phyloP scores from a whole-genome alignment of 2,797 vertebrate genomes.

The Urophycis tenuis region DNA sequence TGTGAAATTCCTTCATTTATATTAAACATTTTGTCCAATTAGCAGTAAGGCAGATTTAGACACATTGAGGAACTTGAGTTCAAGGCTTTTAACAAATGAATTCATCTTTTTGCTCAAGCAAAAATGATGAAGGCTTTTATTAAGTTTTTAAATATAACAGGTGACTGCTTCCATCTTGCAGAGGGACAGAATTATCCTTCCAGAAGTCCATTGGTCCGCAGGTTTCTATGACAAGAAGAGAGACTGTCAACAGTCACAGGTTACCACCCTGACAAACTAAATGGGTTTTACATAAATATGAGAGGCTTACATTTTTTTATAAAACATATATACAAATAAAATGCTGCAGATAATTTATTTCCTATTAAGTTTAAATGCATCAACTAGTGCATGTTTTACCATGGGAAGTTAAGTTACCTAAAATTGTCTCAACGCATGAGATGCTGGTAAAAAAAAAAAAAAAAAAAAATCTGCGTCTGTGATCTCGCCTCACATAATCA shows the following conservation, averaged over 20 bases:
- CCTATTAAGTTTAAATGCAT: too few relatives aligned
- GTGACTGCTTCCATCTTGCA: too few relatives aligned
- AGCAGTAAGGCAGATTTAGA: background rate
- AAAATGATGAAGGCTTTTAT: background rate
- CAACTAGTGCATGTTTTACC: background rate
- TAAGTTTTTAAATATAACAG: too few relatives aligned
- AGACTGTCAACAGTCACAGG: background rate
- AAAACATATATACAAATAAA: background rate
- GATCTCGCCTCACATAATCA: background rate
- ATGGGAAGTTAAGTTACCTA: background rate
- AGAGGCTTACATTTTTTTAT: background rate
- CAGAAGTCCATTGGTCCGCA: too few relatives aligned
- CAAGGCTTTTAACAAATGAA: background rate
- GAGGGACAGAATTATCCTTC: too few relatives aligned
- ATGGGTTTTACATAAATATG: background rate
- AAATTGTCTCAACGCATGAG: background rate
- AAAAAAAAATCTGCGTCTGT: background rate
- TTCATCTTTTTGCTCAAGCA: background rate
- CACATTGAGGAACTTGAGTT: background rate
- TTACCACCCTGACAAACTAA: background rate
- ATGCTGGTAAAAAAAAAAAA: background rate
- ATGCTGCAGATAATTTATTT: background rate
- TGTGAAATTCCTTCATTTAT: background rate
- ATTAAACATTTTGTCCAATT: background rate
- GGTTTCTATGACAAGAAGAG: background rate